Evolutionary conservation across 2,888 invertebrate species (phyloP), one percentile per base, ranked within the genome.

Genomic region (Onchidella celtica): DNA sequence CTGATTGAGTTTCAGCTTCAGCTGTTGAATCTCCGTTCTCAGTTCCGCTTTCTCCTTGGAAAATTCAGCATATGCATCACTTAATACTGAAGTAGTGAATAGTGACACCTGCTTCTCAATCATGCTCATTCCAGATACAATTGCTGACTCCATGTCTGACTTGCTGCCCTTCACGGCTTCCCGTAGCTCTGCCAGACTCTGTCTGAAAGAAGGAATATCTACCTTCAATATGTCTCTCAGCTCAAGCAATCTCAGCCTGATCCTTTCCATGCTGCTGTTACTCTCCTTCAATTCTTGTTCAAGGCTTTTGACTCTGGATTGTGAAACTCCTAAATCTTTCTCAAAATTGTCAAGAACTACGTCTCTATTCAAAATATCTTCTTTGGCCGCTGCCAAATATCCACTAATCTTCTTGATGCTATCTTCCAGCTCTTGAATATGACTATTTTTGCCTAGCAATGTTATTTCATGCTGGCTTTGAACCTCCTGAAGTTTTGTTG

Each of bases 21-120:
- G 65, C 24, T 40, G 32, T 36, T 75, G 70, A 21, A 84, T 68
- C 65, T 82, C 75, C 9, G 32, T 27, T 24, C 93, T 84, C 14
- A 92, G 88, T 3, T 87, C 86, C 29, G 92, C 91, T 78, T 86
- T 91, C 21, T 85, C 78, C 32, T 59, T 29, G 63, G 32, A 27
- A 38, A 40, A 47, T 34, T 75, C 69, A 29, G 40, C 27, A 24
- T 57, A 6, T 14, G 40, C 81, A 59, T 63, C 32, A 4, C 73
- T 57, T 32, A 79, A 72, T n/a, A 73, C 32, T 1, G 72, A 55
- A 27, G 38, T 11, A 63, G 36, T 73, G 66, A 73, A 79, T 24
- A 65, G 9, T 1, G 73, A 66, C 24, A 79, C 66, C n/a, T 79
- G 63, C n/a, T 73, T 24, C 24, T 79, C 79, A 55, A 79, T 66